Conservation (phyloP, 2,888 invertebrate species). For the Mellilla xanthometata region DNA sequence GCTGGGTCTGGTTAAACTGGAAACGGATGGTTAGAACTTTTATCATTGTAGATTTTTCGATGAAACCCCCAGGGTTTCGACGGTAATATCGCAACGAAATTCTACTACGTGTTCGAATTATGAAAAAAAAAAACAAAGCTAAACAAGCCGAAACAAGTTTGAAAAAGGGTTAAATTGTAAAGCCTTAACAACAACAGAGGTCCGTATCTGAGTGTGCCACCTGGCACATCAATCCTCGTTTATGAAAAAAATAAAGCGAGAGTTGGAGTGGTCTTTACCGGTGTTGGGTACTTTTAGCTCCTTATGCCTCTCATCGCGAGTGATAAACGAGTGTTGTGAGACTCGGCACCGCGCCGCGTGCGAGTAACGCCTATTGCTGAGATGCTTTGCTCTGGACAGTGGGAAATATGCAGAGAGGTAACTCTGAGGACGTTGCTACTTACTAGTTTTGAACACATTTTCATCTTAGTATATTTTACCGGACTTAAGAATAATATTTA, state of each 20-base stretch:
- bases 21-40: slow-evolving; percentile 37
- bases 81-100: too few species aligned
- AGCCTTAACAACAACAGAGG: slow-evolving; percentile 30
- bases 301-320: slow-evolving; percentile 61
- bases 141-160: slow-evolving; percentile 28
- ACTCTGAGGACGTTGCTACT: too few species aligned
- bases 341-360: slow-evolving; percentile 54
- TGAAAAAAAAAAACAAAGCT: slow-evolving; percentile 13
- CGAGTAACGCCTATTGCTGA: slow-evolving; percentile 46
- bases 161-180: slow-evolving; percentile 32
- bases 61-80: too few species aligned
- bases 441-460: too few species aligned
- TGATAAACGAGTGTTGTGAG: slow-evolving; percentile 69
- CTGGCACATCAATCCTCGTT: slow-evolving; percentile 49
- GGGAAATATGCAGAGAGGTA: background rate
- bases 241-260: slow-evolving; percentile 42
- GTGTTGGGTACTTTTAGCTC: slow-evolving; percentile 50
- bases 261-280: slow-evolving; percentile 26
- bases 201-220: slow-evolving; percentile 36
- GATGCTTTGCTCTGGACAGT: slow-evolving; percentile 22
- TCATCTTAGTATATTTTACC: too few species aligned
- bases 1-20: slow-evolving; percentile 29
- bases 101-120: background rate
- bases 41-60: slow-evolving; percentile 34
- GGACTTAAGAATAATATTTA: too few species aligned